phyloP scores from a whole-genome alignment of 2,797 vertebrate genomes.

The Enoplosus armatus region DNA sequence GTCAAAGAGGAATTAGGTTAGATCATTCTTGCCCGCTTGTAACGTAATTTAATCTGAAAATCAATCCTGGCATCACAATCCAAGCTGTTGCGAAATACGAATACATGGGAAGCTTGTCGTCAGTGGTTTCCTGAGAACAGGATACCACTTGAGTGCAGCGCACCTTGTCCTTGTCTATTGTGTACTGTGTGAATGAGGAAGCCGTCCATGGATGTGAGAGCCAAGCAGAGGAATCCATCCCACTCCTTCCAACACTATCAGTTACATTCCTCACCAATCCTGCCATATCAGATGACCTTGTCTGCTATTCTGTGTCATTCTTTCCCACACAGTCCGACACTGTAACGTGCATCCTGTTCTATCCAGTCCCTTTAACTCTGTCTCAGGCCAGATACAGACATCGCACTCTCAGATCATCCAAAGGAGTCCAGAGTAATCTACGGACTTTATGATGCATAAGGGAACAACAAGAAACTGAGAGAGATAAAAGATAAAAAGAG shows the following conservation, averaged over 20 bases:
- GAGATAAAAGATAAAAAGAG: conserved; percentile 2
- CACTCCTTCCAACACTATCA: conserved; percentile 75
- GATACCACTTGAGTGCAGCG: conserved; percentile 60
- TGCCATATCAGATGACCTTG: conserved; percentile 74
- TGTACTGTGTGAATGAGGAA: conserved; percentile 77
- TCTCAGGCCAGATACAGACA: conserved; percentile 21
- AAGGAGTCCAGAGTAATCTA: conserved; percentile 23
- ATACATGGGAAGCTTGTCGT: conserved; percentile 72
- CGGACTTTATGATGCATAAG: conserved; percentile 1
- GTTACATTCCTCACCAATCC: conserved; percentile 78
- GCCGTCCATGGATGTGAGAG: conserved; percentile 71
- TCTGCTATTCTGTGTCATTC: conserved; percentile 69
- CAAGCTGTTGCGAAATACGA: conserved; percentile 56
- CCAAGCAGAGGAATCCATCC: conserved; percentile 67
- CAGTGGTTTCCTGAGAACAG: conserved; percentile 73
- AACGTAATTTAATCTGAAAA: conserved; percentile 16
- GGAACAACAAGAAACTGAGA: conserved; percentile 32
- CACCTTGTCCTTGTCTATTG: conserved; percentile 77
- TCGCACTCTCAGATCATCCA: conserved; percentile 13
- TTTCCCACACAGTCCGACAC: conserved; percentile 75
- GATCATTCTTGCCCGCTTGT: conserved; percentile 3
- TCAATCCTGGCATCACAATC: conserved; percentile 25
- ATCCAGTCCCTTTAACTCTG: conserved; percentile 25
- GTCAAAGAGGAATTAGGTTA: conserved; percentile 24
- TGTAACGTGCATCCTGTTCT: conserved; percentile 52